Evolutionary conservation across 2,797 vertebrate species (phyloP).

Genomic region (Phataginus tetradactyla): DNA sequence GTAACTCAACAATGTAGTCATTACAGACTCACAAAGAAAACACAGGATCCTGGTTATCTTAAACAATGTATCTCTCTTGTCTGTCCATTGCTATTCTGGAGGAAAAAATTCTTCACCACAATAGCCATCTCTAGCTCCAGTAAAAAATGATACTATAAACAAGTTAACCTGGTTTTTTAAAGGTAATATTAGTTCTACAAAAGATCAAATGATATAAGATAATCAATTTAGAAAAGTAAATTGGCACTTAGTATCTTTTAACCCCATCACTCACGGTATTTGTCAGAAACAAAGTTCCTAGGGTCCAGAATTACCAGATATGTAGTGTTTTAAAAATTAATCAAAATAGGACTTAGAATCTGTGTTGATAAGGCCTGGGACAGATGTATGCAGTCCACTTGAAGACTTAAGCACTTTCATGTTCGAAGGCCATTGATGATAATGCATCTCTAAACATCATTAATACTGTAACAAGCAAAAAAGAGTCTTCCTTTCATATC

Average conservation of each 20-base stretch:
- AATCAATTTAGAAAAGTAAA: neutral
- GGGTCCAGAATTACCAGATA: neutral
- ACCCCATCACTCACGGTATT: neutral
- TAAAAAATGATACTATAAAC: slow-evolving; percentile 11
- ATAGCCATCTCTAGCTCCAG: neutral
- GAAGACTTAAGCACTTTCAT: neutral
- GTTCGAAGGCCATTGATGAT: neutral
- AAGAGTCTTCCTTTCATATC: neutral
- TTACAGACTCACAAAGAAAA: neutral
- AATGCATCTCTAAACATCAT: slow-evolving; percentile 1
- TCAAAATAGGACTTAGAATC: neutral
- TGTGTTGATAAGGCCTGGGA: neutral
- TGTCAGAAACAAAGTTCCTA: slow-evolving; percentile 5
- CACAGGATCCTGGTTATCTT: neutral
- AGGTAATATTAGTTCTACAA: neutral
- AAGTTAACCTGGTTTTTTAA: neutral
- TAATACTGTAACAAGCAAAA: neutral
- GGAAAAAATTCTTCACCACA: neutral
- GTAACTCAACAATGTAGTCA: neutral
- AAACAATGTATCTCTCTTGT: neutral
- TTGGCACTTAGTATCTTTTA: neutral
- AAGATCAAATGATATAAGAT: neutral
- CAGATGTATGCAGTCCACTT: neutral
- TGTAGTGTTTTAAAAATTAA: neutral
- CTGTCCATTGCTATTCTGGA: neutral